These are phyloP conservation scores for Contarinia nasturtii DNA, from an alignment of 1,140 invertebrate genomes.

Conservation along the genomic window DNA sequence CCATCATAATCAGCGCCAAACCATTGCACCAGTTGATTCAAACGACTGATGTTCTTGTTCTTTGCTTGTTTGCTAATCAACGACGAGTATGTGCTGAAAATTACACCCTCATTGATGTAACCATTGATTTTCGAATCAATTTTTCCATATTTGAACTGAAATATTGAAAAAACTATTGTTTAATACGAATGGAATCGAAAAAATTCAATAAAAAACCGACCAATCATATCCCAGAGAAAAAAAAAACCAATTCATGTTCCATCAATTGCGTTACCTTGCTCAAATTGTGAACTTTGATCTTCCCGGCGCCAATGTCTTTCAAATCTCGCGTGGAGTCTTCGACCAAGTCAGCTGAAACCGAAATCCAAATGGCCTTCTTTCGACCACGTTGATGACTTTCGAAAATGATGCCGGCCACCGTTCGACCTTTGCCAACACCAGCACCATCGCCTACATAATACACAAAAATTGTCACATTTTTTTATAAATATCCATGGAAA, in stretches of 20 bases:
- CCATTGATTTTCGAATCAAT: constrained; percentile 77
- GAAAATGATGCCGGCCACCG: constrained; percentile 87
- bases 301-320: constrained; percentile 72
- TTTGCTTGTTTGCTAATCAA: constrained; percentile 83
- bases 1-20: constrained; percentile 88
- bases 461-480: constrained; percentile 5
- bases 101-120: constrained; percentile 81
- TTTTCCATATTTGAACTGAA: constrained; percentile 75
- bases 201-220: not conserved
- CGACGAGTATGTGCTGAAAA: constrained; percentile 91
- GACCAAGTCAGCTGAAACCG: constrained; percentile 90
- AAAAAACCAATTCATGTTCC: not conserved
- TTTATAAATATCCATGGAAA: too few species aligned
- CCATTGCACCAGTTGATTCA: constrained; percentile 89
- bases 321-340: constrained; percentile 92
- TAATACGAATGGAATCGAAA: too few species aligned
- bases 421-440: constrained; percentile 92
- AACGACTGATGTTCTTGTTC: constrained; percentile 72
- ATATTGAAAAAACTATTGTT: constrained; percentile 5
- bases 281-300: constrained; percentile 52
- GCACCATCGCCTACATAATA: constrained; percentile 74
- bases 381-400: constrained; percentile 84
- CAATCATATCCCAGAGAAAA: constrained; percentile 6
- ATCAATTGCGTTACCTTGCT: constrained; percentile 65
- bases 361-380: constrained; percentile 86